Evolutionary conservation across 2,888 invertebrate species (phyloP).

Genomic region (Dynastes maya): DNA sequence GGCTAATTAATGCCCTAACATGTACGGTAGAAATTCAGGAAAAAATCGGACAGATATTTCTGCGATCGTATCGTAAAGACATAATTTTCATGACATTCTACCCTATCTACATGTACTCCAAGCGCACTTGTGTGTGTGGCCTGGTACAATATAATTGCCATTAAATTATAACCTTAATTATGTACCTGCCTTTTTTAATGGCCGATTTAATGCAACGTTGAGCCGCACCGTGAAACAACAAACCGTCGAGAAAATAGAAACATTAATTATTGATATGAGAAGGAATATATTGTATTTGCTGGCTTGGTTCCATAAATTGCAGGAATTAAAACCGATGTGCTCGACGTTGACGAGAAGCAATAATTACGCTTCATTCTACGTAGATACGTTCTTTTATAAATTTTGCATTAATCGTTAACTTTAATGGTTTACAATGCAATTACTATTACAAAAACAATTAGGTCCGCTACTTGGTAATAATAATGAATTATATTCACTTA

Average conservation of each 20-base stretch:
- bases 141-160: slow-evolving; percentile 40
- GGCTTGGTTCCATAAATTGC: slow-evolving; percentile 21
- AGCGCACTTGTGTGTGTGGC: neutral
- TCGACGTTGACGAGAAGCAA: neutral
- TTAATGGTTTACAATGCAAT: slow-evolving; percentile 23
- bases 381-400: neutral
- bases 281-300: slow-evolving; percentile 34
- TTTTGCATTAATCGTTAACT: slow-evolving; percentile 18
- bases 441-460: slow-evolving; percentile 18
- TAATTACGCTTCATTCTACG: slow-evolving; percentile 14
- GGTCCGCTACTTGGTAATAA: slow-evolving; percentile 10
- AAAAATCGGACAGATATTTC: slow-evolving; percentile 15
- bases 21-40: slow-evolving; percentile 12
- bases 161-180: slow-evolving; percentile 41
- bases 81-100: slow-evolving; percentile 28
- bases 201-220: slow-evolving; percentile 35
- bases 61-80: slow-evolving; percentile 23
- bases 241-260: slow-evolving; percentile 27
- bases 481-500: slow-evolving; percentile 5
- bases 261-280: slow-evolving; percentile 33
- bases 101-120: neutral
- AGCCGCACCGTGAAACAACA: slow-evolving; percentile 4
- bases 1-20: slow-evolving; percentile 16
- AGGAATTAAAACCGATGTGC: slow-evolving; percentile 14
- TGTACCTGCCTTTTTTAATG: slow-evolving; percentile 26